Base-by-base conservation (phyloP, 2,797 vertebrate genomes). In the Hypotaenidia philippensis region DNA sequence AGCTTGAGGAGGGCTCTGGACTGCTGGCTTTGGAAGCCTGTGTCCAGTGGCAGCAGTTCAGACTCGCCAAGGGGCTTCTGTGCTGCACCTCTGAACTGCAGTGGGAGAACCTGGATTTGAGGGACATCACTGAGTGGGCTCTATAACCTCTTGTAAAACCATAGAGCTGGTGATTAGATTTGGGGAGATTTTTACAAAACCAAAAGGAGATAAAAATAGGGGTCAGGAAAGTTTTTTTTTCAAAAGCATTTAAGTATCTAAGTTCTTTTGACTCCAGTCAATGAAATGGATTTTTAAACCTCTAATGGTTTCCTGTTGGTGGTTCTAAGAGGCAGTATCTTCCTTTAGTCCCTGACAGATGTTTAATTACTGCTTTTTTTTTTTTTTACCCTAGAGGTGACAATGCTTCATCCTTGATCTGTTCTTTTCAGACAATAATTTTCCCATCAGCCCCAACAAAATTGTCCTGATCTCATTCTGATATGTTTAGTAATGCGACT, bases 1-100 rank as follows among this genome's bases (percentile, higher is more conserved):
- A 65, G 31, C 22, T 63, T 9, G 13, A 10, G 40, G 34, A 14
- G 16, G 68, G 21, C 21, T 49, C 6, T 15, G 22, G 19, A 11
- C 23, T 71, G 64, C 17, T 2, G 7, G 15, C 34, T 4, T 23
- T 59, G 76, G 60, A 36, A 72, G 34, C 14, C 10, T 14, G 5
- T 45, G 21, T 34, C 10, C 2, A 5, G 8, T 4, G 5, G 38
- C 0, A 0, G 32, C 0, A 0, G 5, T 14, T 69, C 6, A 19
- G 40, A 12, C 32, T 23, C 53, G 23, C 27, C 4, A 4, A 3
- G 50, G 29, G 26, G 12, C 31, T 68, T 61, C 40, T 41, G 38
- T 66, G 31, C 45, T 61, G 41, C 38, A 23, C 38, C 32, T 56
- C 45, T 36, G 13, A 36, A 15, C 77, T 18, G 45, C 0, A 0